Evolutionary conservation across 2,888 invertebrate genomes (phyloP).

Genomic region (Dasysyrphus tricinctus): DNA sequence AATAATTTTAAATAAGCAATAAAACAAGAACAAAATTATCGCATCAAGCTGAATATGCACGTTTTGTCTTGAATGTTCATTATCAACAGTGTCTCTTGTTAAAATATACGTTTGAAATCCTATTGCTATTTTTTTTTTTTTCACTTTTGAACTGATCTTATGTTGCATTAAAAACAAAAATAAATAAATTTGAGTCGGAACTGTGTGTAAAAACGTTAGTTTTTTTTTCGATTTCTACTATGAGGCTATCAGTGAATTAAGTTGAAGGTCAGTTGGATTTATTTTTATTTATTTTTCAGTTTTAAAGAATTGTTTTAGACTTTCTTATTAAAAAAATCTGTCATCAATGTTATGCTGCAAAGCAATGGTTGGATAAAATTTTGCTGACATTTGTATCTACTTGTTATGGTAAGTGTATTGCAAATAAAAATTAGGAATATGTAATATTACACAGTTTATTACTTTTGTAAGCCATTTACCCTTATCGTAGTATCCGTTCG

Average conservation of each 20-base stretch:
- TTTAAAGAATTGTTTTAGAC: too few species aligned
- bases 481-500: too few species aligned
- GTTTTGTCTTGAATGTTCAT: neutral
- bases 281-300: too few species aligned
- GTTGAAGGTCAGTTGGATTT: neutral
- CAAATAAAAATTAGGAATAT: too few species aligned
- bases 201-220: neutral
- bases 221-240: neutral
- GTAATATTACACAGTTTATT: too few species aligned
- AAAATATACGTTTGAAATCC: neutral
- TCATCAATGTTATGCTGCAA: too few species aligned
- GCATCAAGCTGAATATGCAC: neutral
- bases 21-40: neutral
- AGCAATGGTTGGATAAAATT: too few species aligned
- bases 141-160: neutral
- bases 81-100: neutral
- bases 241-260: slow-evolving; percentile 1
- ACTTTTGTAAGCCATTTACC: too few species aligned
- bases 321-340: too few species aligned
- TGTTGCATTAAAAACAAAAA: neutral
- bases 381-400: too few species aligned
- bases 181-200: slow-evolving; percentile 16
- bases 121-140: neutral
- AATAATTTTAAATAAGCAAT: neutral
- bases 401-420: too few species aligned